Percentiles rank a stretch among this genome's conserved stretches.
phyloP scores from a whole-genome alignment of 2,888 invertebrate species.

The Trissolcus brochymenae region DNA sequence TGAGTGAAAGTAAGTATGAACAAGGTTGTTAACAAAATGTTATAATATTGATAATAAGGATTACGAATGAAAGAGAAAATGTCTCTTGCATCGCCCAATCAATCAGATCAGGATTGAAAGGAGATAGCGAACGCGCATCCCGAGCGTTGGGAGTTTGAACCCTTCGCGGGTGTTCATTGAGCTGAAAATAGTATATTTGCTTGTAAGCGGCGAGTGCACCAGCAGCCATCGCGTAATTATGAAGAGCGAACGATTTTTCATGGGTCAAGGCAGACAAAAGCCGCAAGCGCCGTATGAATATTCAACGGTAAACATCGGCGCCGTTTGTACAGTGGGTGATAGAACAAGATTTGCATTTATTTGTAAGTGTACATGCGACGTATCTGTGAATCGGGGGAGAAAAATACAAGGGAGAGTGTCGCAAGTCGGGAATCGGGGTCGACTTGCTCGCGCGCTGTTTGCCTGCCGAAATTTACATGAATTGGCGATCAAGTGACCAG shows the following conservation, averaged over 20 bases:
- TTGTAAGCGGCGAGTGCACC: conserved; percentile 32
- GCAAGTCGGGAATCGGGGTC: conserved; percentile 41
- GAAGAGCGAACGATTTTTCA: conserved; percentile 54
- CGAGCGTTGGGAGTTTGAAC: conserved; percentile 5
- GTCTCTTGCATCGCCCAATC: neutral
- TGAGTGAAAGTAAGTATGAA: neutral
- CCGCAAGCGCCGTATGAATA: conserved; percentile 54
- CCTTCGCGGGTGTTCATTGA: conserved; percentile 40
- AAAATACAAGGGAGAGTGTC: conserved; percentile 45
- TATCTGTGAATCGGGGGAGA: conserved; percentile 39
- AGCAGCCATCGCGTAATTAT: conserved; percentile 44
- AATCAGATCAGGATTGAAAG: neutral
- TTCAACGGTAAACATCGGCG: conserved; percentile 58
- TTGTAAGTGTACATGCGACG: conserved; percentile 39
- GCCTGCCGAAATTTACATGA: conserved; percentile 71
- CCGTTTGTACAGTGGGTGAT: conserved; percentile 54
- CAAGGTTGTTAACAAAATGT: no score
- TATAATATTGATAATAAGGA: no score
- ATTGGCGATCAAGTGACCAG: conserved; percentile 71
- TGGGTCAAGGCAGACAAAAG: conserved; percentile 55
- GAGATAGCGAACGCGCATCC: conserved; percentile 12
- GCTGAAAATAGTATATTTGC: conserved; percentile 45
- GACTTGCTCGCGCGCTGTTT: conserved; percentile 66
- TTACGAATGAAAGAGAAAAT: no score
- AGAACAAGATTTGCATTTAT: conserved; percentile 59